Conservation (phyloP, 2,113 vertebrate species). For the Catharus bicknelli region DNA sequence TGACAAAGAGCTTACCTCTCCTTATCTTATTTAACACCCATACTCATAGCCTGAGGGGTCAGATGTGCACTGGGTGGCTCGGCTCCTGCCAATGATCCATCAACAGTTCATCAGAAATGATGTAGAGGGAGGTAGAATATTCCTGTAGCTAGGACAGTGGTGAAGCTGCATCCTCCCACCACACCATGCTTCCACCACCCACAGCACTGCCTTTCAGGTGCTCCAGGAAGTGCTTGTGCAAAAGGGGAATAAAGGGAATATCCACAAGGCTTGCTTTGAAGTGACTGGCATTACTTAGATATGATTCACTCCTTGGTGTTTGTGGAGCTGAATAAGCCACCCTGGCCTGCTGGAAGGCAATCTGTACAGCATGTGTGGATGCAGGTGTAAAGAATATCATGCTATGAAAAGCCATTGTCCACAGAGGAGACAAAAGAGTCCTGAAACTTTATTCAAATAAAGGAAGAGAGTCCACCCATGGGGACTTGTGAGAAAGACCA, state of each 20-base stretch:
- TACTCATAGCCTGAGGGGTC: not conserved
- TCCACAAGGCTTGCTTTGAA: accelerated
- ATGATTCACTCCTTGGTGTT: not conserved
- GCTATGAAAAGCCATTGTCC: not conserved
- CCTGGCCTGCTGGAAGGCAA: not conserved
- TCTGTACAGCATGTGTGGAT: accelerated
- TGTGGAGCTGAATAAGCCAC: not conserved
- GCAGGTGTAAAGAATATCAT: not conserved
- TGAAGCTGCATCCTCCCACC: not conserved
- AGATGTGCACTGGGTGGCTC: not conserved
- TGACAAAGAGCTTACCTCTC: not conserved
- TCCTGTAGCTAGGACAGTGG: not conserved
- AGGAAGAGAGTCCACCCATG: not conserved
- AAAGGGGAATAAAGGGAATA: not conserved
- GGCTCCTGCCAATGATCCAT: not conserved
- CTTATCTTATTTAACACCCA: not conserved
- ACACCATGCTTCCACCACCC: accelerated
- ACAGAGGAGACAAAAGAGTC: not conserved
- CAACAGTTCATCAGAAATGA: not conserved
- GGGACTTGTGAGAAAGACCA: accelerated
- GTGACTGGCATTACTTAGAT: not conserved
- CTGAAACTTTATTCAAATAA: not conserved
- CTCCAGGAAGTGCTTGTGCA: not conserved
- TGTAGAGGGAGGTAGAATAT: not conserved
- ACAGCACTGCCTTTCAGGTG: accelerated